These are phyloP conservation scores for Heteromyza rotundicornis DNA, from an alignment of 2,888 invertebrate genomes.

Conservation along the genomic window DNA sequence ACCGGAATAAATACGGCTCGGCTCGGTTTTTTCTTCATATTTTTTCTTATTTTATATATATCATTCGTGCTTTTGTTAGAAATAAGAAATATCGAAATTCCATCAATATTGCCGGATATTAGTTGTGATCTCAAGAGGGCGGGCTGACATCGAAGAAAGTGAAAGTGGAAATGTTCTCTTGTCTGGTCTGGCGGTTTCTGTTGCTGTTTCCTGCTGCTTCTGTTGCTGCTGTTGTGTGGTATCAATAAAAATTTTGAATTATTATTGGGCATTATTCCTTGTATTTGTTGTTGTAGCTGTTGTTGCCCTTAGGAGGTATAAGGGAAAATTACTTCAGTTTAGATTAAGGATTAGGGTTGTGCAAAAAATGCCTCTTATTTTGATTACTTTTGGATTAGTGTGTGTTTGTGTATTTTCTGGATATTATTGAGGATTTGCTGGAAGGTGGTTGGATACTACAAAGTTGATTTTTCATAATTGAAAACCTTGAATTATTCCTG, in stretches of 20 bases:
- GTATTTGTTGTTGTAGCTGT: no score
- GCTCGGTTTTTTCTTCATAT: background rate
- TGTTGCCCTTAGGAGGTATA: no score
- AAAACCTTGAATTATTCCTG: no score
- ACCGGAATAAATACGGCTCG: slow-evolving; percentile 26
- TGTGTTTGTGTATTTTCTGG: slow-evolving; percentile 2
- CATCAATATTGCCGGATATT: slow-evolving; percentile 22
- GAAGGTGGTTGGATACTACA: no score
- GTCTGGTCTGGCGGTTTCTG: background rate
- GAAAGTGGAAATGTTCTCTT: no score
- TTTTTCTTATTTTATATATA: no score
- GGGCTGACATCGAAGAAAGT: background rate
- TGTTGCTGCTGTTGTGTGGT: background rate
- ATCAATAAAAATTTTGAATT: background rate
- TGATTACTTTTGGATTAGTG: background rate
- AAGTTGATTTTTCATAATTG: no score
- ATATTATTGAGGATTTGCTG: no score
- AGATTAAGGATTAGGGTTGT: no score
- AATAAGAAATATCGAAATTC: slow-evolving; percentile 23
- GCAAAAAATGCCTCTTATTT: no score
- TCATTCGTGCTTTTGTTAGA: background rate
- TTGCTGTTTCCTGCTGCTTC: background rate
- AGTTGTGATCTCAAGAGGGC: background rate
- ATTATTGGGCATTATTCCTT: no score
- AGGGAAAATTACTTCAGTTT: no score